Evolutionary conservation across 2,888 invertebrate species (phyloP).

Genomic region (Eupithecia tripunctaria): DNA sequence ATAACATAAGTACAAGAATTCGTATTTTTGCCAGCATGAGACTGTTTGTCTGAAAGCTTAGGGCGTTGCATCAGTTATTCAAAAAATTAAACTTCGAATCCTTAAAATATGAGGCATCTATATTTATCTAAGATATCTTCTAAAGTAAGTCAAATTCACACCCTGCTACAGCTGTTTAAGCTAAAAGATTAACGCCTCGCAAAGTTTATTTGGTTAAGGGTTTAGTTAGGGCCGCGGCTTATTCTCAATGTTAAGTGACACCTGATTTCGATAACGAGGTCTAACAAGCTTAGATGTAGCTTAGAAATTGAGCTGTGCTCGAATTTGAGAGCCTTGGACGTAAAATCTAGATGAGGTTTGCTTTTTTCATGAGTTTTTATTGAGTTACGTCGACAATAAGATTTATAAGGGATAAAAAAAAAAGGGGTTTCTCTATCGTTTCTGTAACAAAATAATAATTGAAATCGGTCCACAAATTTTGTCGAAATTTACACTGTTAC

Average conservation of each 20-base stretch:
- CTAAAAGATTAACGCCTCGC: constrained; percentile 69
- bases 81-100: neutral
- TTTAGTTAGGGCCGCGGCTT: constrained; percentile 79
- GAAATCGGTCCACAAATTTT: too few relatives aligned
- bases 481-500: too few relatives aligned
- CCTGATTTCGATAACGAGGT: constrained; percentile 72
- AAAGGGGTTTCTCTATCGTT: too few relatives aligned
- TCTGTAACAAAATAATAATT: too few relatives aligned
- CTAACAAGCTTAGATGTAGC: constrained; percentile 32
- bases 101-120: neutral
- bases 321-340: neutral
- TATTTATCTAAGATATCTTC: constrained; percentile 14
- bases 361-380: neutral
- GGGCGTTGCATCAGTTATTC: neutral
- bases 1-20: too few relatives aligned
- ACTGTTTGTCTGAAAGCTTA: neutral
- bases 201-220: constrained; percentile 80
- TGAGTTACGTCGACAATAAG: too few relatives aligned
- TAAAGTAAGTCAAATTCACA: constrained; percentile 52
- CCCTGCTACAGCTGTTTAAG: constrained; percentile 70
- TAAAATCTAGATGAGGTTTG: neutral
- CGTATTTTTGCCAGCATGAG: too few relatives aligned
- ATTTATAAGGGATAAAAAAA: too few relatives aligned
- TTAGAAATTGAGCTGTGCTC: constrained; percentile 26
- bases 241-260: constrained; percentile 73